phyloP scores from a whole-genome alignment of 2,888 invertebrate species.

The Alcis repandata region DNA sequence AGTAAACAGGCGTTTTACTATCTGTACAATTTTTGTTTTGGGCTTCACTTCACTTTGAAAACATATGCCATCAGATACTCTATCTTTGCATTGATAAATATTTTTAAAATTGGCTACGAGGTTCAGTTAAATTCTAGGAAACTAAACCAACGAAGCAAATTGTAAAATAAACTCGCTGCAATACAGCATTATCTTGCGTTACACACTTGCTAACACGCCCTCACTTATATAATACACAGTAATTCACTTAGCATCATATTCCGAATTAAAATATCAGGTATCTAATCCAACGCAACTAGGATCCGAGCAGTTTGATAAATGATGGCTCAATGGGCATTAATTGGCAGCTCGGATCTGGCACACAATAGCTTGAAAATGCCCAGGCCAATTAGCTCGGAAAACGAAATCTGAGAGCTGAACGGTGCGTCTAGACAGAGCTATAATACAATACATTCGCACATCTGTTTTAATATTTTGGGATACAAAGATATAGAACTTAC shows the following conservation, averaged over 20 bases:
- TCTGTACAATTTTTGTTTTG: no score
- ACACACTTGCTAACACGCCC: neutral
- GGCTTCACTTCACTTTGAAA: no score
- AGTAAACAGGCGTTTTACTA: no score
- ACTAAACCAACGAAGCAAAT: neutral
- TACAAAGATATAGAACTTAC: no score
- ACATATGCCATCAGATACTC: no score
- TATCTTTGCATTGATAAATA: no score
- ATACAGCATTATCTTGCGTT: neutral
- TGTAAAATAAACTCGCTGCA: neutral
- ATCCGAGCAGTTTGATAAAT: neutral
- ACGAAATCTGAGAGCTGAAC: constrained; percentile 6
- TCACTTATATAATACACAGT: neutral
- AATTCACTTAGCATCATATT: neutral
- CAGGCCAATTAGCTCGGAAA: constrained; percentile 4
- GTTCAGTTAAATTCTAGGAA: no score
- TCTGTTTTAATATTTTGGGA: neutral
- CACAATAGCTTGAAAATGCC: constrained; percentile 10
- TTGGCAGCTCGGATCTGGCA: constrained; percentile 10
- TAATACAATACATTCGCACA: neutral
- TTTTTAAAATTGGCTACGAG: no score
- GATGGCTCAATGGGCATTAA: constrained; percentile 12
- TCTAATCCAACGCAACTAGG: neutral
- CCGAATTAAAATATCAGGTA: neutral
- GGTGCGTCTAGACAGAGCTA: neutral